These are phyloP conservation scores for Piprites chloris DNA, from an alignment of 2,113 vertebrate genomes.

Conservation along the genomic window DNA sequence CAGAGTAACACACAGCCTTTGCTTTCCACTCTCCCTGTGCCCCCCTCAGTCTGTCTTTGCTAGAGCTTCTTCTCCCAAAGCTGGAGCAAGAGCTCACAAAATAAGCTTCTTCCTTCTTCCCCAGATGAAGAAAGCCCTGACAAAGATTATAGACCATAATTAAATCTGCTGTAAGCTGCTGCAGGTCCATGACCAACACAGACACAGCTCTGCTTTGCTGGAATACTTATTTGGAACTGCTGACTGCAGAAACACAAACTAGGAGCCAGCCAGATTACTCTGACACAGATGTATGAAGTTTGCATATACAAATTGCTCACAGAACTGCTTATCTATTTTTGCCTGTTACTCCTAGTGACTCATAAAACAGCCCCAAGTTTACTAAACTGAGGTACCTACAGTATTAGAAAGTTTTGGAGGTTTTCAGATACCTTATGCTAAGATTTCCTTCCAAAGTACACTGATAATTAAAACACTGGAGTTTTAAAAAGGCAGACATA, in stretches of 20 bases:
- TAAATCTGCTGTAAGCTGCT: not conserved
- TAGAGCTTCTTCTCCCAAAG: not conserved
- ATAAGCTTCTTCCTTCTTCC: not conserved
- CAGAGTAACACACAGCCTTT: not conserved
- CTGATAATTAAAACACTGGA: not conserved
- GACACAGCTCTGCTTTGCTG: rapidly evolving
- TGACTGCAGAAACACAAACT: not conserved
- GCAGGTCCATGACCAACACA: not conserved
- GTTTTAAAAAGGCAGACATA: not conserved
- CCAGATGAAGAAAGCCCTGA: not conserved
- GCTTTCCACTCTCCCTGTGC: not conserved
- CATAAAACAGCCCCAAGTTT: not conserved
- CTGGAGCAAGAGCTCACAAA: not conserved
- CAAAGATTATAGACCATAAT: not conserved
- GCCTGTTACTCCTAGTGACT: not conserved
- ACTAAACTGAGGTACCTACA: not conserved
- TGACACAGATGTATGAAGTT: rapidly evolving
- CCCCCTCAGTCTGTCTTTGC: not conserved
- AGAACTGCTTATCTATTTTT: not conserved
- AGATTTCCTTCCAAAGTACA: not conserved
- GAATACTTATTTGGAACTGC: not conserved
- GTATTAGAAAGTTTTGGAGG: not conserved
- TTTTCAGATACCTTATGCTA: not conserved
- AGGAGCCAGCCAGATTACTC: not conserved
- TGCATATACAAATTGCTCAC: not conserved